A percentile compares a stretch with the other conserved stretches of the same genome.
Evolutionary conservation across 1,140 invertebrate genomes (phyloP).

Genomic region (Sesamia nonagrioides): DNA sequence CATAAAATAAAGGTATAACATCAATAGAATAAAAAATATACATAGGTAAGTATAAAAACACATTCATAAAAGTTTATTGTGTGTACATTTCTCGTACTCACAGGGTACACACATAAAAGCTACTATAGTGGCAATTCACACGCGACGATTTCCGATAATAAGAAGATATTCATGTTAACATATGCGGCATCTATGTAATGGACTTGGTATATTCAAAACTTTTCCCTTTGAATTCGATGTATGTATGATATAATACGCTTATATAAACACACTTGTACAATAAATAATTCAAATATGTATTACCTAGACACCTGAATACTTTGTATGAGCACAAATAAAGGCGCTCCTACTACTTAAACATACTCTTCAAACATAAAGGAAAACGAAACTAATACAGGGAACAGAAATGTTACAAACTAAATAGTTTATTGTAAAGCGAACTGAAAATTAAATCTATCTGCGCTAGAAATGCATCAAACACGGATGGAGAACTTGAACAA

Average conservation of each 20-base stretch:
- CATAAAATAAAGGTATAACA: too few relatives aligned
- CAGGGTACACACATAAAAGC: conserved; percentile 8
- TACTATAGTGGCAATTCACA: conserved; percentile 26
- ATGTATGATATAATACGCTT: neutral
- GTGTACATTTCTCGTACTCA: conserved; percentile 10
- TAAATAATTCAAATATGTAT: neutral
- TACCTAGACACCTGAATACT: neutral
- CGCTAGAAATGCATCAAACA: neutral
- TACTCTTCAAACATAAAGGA: neutral
- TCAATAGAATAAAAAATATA: conserved; percentile 17
- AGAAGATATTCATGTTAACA: conserved; percentile 2
- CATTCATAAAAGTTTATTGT: conserved; percentile 15
- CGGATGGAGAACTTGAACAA: conserved; percentile 4
- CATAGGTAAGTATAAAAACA: conserved; percentile 26
- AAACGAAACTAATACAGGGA: neutral
- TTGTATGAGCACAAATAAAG: neutral
- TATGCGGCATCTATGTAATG: neutral
- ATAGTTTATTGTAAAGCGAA: conserved; percentile 5
- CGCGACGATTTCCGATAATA: conserved; percentile 36
- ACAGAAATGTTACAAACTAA: neutral
- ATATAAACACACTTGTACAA: conserved; percentile 15
- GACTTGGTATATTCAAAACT: conserved; percentile 4
- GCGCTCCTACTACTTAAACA: neutral
- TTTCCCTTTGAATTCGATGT: conserved; percentile 1
- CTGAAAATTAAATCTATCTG: neutral